Conservation (phyloP, 2,888 invertebrate genomes). For the Listrodromus nycthemerus region DNA sequence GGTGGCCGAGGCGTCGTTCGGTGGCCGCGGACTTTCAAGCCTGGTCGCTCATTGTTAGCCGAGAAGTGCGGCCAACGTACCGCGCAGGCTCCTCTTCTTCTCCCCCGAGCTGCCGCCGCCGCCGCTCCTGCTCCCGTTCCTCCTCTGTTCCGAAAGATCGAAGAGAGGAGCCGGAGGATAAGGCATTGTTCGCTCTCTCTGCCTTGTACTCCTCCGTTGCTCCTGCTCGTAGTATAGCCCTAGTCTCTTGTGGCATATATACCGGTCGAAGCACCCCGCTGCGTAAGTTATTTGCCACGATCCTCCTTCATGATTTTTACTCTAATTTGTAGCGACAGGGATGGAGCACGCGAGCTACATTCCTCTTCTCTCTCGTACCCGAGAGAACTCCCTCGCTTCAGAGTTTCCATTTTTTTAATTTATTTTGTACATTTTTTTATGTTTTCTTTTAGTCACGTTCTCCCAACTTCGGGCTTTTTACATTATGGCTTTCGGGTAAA, state of each 20-base stretch:
- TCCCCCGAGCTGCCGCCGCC: slow-evolving; percentile 30
- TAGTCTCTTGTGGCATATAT: slow-evolving; percentile 45
- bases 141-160: slow-evolving; percentile 28
- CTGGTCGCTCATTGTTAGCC: slow-evolving; percentile 74
- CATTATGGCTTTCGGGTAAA: slow-evolving; percentile 25
- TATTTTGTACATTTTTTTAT: not conserved
- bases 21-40: slow-evolving; percentile 69
- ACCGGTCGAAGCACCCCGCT: slow-evolving; percentile 78
- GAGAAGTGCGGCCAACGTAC: slow-evolving; percentile 58
- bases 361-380: slow-evolving; percentile 71
- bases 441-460: not conserved
- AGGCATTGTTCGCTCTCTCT: slow-evolving; percentile 58
- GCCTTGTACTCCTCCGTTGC: slow-evolving; percentile 39
- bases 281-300: slow-evolving; percentile 82
- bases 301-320: slow-evolving; percentile 83
- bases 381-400: slow-evolving; percentile 37
- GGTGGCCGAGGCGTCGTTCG: slow-evolving; percentile 68
- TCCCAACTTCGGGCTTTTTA: slow-evolving; percentile 9
- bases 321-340: slow-evolving; percentile 84
- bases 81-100: slow-evolving; percentile 15
- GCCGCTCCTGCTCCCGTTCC: slow-evolving; percentile 22
- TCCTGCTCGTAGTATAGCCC: slow-evolving; percentile 40
- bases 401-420: slow-evolving; percentile 37
- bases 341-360: slow-evolving; percentile 81
- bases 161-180: slow-evolving; percentile 24